These are phyloP conservation scores for Ischnus inquisitorius DNA, from an alignment of 2,888 invertebrate genomes.

Conservation along the genomic window DNA sequence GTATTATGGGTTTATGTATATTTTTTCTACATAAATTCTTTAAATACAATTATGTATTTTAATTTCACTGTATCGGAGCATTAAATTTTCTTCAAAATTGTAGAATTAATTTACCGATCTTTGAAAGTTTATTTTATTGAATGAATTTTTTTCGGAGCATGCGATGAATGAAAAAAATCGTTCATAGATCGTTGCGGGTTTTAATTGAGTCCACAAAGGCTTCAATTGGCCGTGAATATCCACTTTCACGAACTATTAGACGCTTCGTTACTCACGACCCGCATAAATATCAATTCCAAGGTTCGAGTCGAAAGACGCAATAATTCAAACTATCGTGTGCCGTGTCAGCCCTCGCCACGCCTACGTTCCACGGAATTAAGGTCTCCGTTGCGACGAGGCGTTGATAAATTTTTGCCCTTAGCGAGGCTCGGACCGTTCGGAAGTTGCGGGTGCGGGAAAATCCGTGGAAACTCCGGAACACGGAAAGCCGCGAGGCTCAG, in stretches of 20 bases:
- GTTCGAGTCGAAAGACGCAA: slow-evolving; percentile 12
- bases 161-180: not conserved
- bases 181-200: not conserved
- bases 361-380: slow-evolving; percentile 43
- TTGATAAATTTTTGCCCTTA: slow-evolving; percentile 28
- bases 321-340: slow-evolving; percentile 41
- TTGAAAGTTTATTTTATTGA: too few relatives aligned
- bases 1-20: too few relatives aligned
- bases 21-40: too few relatives aligned
- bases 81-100: too few relatives aligned
- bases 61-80: too few relatives aligned
- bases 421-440: not conserved
- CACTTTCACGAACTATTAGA: not conserved
- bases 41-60: too few relatives aligned
- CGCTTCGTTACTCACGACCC: slow-evolving; percentile 6
- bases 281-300: slow-evolving; percentile 52
- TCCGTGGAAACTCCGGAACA: not conserved
- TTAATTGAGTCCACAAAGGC: not conserved
- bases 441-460: not conserved
- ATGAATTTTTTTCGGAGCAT: not conserved
- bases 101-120: too few relatives aligned
- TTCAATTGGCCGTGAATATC: slow-evolving; percentile 12
- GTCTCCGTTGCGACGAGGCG: slow-evolving; percentile 8
- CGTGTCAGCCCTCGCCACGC: slow-evolving; percentile 45
- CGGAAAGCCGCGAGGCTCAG: not conserved